These are phyloP conservation scores for Lophius americanus DNA, from an alignment of 2,797 vertebrate species.

Conservation along the genomic window DNA sequence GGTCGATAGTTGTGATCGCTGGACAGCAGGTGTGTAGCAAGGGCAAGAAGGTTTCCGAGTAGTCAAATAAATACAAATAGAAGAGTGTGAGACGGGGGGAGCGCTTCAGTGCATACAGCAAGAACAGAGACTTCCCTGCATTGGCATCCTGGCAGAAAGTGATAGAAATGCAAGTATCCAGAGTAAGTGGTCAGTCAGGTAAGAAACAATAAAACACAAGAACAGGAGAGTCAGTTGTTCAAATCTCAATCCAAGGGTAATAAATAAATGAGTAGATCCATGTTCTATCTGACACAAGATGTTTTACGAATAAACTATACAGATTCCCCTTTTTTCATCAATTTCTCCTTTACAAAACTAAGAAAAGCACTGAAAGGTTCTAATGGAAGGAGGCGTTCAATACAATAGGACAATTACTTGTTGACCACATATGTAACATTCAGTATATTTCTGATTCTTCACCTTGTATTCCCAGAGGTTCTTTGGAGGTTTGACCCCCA, in stretches of 20 bases:
- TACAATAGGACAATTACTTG: not conserved
- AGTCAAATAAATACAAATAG: constrained; percentile 86
- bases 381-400: no score
- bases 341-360: no score
- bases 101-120: constrained; percentile 91
- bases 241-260: not conserved
- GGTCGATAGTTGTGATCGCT: constrained; percentile 38
- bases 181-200: not conserved
- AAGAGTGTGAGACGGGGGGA: constrained; percentile 83
- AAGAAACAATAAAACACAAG: not conserved
- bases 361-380: no score
- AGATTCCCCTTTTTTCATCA: no score
- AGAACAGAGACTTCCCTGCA: constrained; percentile 91
- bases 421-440: not conserved
- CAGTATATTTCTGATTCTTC: not conserved
- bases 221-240: not conserved
- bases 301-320: not conserved
- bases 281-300: not conserved
- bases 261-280: not conserved
- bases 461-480: constrained; percentile 99
- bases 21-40: constrained; percentile 95
- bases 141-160: constrained; percentile 85
- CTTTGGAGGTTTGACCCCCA: constrained; percentile 91
- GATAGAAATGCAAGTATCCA: constrained; percentile 12
- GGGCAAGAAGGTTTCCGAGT: constrained; percentile 90